phyloP scores from a whole-genome alignment of 2,888 invertebrate species.

The Hypsopygia costalis region DNA sequence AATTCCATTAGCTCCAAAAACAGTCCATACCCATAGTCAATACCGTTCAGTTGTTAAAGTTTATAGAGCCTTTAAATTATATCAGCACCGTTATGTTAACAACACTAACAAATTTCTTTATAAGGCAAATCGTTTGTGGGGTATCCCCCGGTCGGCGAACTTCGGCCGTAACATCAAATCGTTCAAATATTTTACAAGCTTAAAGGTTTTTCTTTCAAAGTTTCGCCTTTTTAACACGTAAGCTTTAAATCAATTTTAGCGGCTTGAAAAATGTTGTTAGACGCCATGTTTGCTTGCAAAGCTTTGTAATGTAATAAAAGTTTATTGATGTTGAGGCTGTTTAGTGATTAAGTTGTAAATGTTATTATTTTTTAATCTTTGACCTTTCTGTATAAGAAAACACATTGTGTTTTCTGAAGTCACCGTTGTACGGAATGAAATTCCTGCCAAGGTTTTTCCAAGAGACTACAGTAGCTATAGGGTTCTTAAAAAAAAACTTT shows the following conservation, averaged over 20 bases:
- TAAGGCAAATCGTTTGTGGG: constrained; percentile 46
- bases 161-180: constrained; percentile 48
- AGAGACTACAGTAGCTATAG: too few relatives aligned
- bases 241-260: constrained; percentile 27
- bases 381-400: too few relatives aligned
- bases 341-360: too few relatives aligned
- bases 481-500: too few relatives aligned
- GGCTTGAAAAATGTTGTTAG: constrained; percentile 6
- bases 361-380: too few relatives aligned
- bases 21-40: constrained; percentile 52
- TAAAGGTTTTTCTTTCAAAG: constrained; percentile 31
- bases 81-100: constrained; percentile 60
- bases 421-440: too few relatives aligned
- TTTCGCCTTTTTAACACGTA: constrained; percentile 29
- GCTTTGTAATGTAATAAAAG: constrained; percentile 9
- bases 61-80: constrained; percentile 67
- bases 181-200: constrained; percentile 45
- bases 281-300: constrained; percentile 7
- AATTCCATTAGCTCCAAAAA: constrained; percentile 59
- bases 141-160: constrained; percentile 28
- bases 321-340: background rate
- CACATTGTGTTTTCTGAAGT: too few relatives aligned
- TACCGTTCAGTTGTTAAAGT: constrained; percentile 61
- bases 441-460: too few relatives aligned
- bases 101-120: constrained; percentile 63